Base-by-base conservation (phyloP, 2,113 vertebrate genomes). In the Sciurus niger region DNA sequence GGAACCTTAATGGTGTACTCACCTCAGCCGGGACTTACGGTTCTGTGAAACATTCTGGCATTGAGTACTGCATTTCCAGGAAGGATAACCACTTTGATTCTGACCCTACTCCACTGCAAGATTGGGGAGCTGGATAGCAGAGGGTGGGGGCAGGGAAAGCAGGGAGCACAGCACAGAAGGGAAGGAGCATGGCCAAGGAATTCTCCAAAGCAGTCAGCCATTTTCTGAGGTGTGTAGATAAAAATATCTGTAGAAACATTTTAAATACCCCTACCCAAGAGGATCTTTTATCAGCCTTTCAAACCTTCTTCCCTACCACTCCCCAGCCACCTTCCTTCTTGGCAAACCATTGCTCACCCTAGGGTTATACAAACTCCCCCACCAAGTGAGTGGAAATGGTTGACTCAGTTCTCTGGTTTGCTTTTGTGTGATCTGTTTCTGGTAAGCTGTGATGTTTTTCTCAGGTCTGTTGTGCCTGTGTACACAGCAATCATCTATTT, bases 351-450 rank as follows among this genome's bases (percentile, higher is more conserved):
- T 82, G 83, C 92, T 95, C 76, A 70, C 68, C 25, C 37, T 88
- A 93, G 93, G 89, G 25, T 95, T 94, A 82, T 43, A 79, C 70
- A 91, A 73, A 94, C 94, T 93, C 25, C 24, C 93, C 80, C 72
- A 89, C 84, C 77, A 70, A 96, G 78, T 84, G 60, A 95, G 84
- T 96, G 77, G 76, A 88, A 94, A 89, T 48, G 92, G 46, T 94
- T 95, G 95, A 89, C 90, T 94, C 93, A 76, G 0, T 94, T 95
- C 60, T 93, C 77, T 96, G 95, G 88, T 90, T 97, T 97, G 79
- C 89, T 96, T 93, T 87, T 84, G 65, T 93, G 91, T 63, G 80
- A 89, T 80, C 74, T 96, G 90, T 93, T 97, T 97, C 96, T 92
- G 90, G 93, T 98, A 98, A 98, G 87, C 76, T 34, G 51, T 78